Evolutionary conservation across 2,113 vertebrate species (phyloP).

Genomic region (Neodontobutis hainanensis): DNA sequence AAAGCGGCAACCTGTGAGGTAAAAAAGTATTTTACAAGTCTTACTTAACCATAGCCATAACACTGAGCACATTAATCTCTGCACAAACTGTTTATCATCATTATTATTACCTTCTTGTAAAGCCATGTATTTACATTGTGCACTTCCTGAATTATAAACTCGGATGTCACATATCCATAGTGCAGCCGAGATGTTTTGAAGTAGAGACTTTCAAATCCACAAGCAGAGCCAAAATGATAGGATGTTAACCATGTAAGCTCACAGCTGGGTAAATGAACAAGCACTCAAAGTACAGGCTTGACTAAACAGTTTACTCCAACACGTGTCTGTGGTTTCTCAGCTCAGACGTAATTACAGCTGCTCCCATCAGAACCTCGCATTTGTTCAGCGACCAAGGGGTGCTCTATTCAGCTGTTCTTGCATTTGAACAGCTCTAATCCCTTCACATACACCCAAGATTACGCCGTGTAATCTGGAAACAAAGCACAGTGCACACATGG

Average conservation of each 20-base stretch:
- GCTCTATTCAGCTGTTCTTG: slow-evolving; percentile 12
- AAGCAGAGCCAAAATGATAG: slow-evolving; percentile 41
- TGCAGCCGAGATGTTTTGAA: slow-evolving; percentile 10
- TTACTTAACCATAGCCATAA: background rate
- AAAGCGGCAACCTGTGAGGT: too few relatives aligned
- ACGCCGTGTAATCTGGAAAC: slow-evolving; percentile 12
- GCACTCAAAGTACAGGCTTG: slow-evolving; percentile 21
- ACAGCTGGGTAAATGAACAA: slow-evolving; percentile 50
- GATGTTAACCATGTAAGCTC: slow-evolving; percentile 33
- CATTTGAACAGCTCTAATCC: slow-evolving; percentile 31
- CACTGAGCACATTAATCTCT: background rate
- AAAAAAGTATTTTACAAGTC: background rate
- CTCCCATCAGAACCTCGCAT: slow-evolving; percentile 39
- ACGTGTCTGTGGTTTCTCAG: slow-evolving; percentile 48
- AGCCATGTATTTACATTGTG: slow-evolving; percentile 14
- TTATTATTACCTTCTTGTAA: background rate
- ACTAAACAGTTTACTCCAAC: slow-evolving; percentile 56
- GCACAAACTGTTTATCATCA: slow-evolving; percentile 1
- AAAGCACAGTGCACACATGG: slow-evolving; percentile 25
- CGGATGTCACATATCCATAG: background rate
- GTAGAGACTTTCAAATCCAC: slow-evolving; percentile 6
- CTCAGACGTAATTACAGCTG: slow-evolving; percentile 53
- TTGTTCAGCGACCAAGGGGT: slow-evolving; percentile 21
- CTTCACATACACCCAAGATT: slow-evolving; percentile 21
- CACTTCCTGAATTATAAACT: slow-evolving; percentile 10